Base-by-base conservation (phyloP, 2,113 vertebrate species). In the Lipophrys pholis region DNA sequence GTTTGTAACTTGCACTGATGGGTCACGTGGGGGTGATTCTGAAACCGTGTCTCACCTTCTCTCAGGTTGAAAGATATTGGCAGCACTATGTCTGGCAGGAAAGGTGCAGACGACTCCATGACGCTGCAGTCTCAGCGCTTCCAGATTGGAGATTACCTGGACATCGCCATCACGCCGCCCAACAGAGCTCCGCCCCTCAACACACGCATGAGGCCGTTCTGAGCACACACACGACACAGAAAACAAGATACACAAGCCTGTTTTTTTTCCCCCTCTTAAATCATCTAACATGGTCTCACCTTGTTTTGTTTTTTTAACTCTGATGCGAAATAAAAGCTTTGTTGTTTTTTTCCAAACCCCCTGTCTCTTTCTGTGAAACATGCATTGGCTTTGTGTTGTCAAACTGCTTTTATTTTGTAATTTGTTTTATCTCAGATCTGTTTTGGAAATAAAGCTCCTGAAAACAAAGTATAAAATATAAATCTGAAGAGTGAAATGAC, bases 41-140 rank as follows among this genome's bases (percentile, higher is more conserved):
- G 21, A 30, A 30, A 7, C 41, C 2, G 7, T n/a, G 0, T 41
- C 2, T 5, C 7, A 0, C 11, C 35, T 5, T 40, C 15, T 3
- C 3, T 0, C 90, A 99, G 98, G 87, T 95, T 99, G 65, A 98
- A 98, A 90, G 97, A 99, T 83, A 97, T 99, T 0, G 98, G 97
- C 76, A 98, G 94, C 49, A 99, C 98, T 5, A 89, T 99, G 80
- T 98, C 97, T 0, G 97, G 98, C 69, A 93, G 96, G 68, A 99
- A 99, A 81, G 97, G 98, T 35, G 94, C 96, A 11, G 97, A 99
- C 7, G 97, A 99, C 75, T 96, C 96, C 73, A 97, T 99, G 96
- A 99, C 97, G 0, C 52, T 99, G 88, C 97, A 99, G 91, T 99
- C 98, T 1, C 98, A 99, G 86, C 96, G 97, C 59, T 99, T 99